These are phyloP conservation scores for Meiosimyza decipiens DNA, from an alignment of 2,888 invertebrate genomes.

Conservation along the genomic window DNA sequence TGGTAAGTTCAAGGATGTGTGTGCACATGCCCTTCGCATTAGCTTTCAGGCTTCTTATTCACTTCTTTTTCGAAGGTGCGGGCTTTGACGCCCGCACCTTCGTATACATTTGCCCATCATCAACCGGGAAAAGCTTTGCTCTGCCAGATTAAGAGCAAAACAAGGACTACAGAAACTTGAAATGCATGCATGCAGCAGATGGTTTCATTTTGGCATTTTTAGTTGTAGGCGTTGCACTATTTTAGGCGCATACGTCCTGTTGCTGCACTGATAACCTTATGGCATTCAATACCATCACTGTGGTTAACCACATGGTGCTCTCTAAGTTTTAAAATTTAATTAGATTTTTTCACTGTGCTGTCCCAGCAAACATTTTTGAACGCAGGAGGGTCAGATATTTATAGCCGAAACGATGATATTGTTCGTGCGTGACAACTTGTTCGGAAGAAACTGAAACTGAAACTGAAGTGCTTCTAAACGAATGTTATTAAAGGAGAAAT, in stretches of 20 bases:
- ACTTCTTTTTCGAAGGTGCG: neutral
- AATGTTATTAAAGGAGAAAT: too few species aligned
- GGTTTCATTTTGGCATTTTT: neutral
- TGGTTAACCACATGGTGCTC: too few species aligned
- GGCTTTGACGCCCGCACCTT: conserved; percentile 24
- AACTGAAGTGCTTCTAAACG: too few species aligned
- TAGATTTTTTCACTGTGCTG: too few species aligned
- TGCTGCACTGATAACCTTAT: too few species aligned
- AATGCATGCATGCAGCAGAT: neutral
- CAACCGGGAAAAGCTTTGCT: conserved; percentile 20
- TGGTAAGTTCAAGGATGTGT: neutral
- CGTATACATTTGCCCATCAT: neutral
- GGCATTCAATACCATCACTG: too few species aligned
- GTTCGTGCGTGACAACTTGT: too few species aligned
- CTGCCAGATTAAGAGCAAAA: neutral
- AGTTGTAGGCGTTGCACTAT: neutral
- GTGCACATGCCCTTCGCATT: neutral
- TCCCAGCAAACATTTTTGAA: too few species aligned
- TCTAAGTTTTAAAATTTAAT: too few species aligned
- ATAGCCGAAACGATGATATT: too few species aligned
- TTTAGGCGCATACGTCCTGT: conserved; percentile 1
- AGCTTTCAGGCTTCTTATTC: neutral
- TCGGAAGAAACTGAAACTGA: too few species aligned
- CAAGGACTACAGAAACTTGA: conserved; percentile 11
- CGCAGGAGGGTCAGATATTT: too few species aligned